Conservation (phyloP, 2,888 invertebrate genomes). For the Isotomurus palustris region DNA sequence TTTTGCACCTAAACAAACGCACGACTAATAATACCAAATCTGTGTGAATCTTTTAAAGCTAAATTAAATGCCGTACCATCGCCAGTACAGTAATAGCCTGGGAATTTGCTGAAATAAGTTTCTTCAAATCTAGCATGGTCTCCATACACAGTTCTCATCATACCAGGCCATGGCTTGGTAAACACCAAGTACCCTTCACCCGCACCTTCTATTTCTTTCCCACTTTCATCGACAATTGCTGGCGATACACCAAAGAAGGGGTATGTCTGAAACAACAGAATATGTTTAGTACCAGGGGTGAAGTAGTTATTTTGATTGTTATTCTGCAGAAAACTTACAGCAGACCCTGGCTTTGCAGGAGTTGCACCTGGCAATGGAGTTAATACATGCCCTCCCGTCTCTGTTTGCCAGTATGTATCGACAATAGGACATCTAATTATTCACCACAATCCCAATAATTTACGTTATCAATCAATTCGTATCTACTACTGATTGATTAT, state of each 20-base stretch:
- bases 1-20: slow-evolving; percentile 75
- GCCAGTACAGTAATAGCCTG: slow-evolving; percentile 95
- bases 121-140: slow-evolving; percentile 85
- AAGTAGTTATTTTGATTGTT: background rate
- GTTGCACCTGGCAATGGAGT: slow-evolving; percentile 94
- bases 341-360: slow-evolving; percentile 96
- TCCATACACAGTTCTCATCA: slow-evolving; percentile 90
- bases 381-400: slow-evolving; percentile 96
- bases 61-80: slow-evolving; percentile 66
- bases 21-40: no score
- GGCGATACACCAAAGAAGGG: slow-evolving; percentile 97
- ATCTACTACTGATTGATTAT: background rate
- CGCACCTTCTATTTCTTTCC: slow-evolving; percentile 74
- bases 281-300: background rate
- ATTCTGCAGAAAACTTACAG: slow-evolving; percentile 63
- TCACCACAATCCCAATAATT: background rate
- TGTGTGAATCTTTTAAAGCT: background rate
- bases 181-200: slow-evolving; percentile 95
- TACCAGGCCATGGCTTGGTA: slow-evolving; percentile 93
- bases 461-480: slow-evolving; percentile 49
- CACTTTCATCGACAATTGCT: slow-evolving; percentile 78
- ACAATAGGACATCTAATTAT: slow-evolving; percentile 64
- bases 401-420: slow-evolving; percentile 99
- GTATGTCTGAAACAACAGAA: slow-evolving; percentile 63
- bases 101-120: slow-evolving; percentile 92